Evolutionary conservation across 2,888 invertebrate species (phyloP).

Genomic region (Pegoplata infirma): DNA sequence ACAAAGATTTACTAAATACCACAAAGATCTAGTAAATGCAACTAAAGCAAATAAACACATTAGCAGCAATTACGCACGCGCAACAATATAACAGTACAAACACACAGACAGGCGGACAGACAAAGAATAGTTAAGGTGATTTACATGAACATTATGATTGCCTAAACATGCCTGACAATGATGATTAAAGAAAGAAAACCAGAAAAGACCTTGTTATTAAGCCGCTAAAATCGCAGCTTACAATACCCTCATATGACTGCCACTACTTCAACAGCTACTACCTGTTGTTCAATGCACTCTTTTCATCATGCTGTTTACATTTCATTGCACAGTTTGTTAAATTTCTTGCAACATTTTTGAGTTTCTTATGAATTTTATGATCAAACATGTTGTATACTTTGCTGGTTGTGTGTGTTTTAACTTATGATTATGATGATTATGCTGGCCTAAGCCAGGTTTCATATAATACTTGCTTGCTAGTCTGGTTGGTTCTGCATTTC

Average conservation of each 20-base stretch:
- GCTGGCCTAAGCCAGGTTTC: slow-evolving; percentile 7
- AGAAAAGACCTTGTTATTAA: slow-evolving; percentile 47
- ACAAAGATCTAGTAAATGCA: slow-evolving; percentile 13
- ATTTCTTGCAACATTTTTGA: neutral
- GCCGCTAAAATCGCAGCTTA: slow-evolving; percentile 1
- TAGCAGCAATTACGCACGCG: slow-evolving; percentile 56
- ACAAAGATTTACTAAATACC: slow-evolving; percentile 38
- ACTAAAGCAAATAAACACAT: slow-evolving; percentile 65
- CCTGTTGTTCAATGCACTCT: slow-evolving; percentile 39
- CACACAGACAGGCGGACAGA: neutral
- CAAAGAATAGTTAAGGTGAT: slow-evolving; percentile 50
- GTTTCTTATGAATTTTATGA: slow-evolving; percentile 18
- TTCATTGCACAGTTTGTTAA: slow-evolving; percentile 31
- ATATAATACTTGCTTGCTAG: slow-evolving; percentile 19
- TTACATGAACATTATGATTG: slow-evolving; percentile 24
- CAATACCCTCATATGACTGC: neutral
- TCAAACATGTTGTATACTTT: slow-evolving; percentile 52
- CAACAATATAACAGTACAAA: slow-evolving; percentile 49
- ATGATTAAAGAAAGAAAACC: slow-evolving; percentile 22
- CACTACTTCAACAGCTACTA: neutral
- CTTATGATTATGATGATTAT: slow-evolving; percentile 28
- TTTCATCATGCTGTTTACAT: slow-evolving; percentile 29
- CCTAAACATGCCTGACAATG: slow-evolving; percentile 11
- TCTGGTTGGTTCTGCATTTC: slow-evolving; percentile 57
- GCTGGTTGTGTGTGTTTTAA: slow-evolving; percentile 12